phyloP scores from a whole-genome alignment of 2,113 vertebrate genomes.

The Acanthochromis polyacanthus region DNA sequence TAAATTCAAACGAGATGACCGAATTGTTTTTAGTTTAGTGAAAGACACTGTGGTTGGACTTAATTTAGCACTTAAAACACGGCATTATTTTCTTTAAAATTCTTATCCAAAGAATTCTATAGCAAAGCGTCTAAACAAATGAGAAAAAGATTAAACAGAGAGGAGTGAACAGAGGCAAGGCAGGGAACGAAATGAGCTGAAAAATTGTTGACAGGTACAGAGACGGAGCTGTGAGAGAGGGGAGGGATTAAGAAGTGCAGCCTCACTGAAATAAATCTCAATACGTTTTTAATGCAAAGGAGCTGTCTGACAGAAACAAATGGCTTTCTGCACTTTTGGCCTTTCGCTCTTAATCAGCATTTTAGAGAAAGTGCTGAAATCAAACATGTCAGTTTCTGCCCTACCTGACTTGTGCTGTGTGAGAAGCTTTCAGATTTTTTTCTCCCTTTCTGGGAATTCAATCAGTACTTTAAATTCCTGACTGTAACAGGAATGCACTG shows the following conservation, averaged over 20 bases:
- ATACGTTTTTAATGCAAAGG: slow-evolving; percentile 66
- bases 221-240: slow-evolving; percentile 14
- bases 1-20: slow-evolving; percentile 7
- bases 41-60: slow-evolving; percentile 5
- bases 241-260: slow-evolving; percentile 22
- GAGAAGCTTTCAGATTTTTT: slow-evolving; percentile 24
- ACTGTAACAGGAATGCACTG: slow-evolving; percentile 4
- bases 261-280: slow-evolving; percentile 62
- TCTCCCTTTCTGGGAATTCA: slow-evolving; percentile 25
- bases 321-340: slow-evolving; percentile 60
- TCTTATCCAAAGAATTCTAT: slow-evolving; percentile 9
- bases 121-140: slow-evolving; percentile 31
- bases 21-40: background rate
- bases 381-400: slow-evolving; percentile 45
- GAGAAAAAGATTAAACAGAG: slow-evolving; percentile 36
- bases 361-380: slow-evolving; percentile 68
- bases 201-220: slow-evolving; percentile 48
- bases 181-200: slow-evolving; percentile 38
- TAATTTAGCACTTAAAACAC: slow-evolving; percentile 18
- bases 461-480: slow-evolving; percentile 22
- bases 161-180: background rate
- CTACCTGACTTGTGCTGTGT: slow-evolving; percentile 12
- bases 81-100: background rate
- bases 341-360: slow-evolving; percentile 69
- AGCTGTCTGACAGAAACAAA: slow-evolving; percentile 63